These are phyloP conservation scores for Babylonia areolata DNA, from an alignment of 1,140 invertebrate genomes.

Conservation along the genomic window DNA sequence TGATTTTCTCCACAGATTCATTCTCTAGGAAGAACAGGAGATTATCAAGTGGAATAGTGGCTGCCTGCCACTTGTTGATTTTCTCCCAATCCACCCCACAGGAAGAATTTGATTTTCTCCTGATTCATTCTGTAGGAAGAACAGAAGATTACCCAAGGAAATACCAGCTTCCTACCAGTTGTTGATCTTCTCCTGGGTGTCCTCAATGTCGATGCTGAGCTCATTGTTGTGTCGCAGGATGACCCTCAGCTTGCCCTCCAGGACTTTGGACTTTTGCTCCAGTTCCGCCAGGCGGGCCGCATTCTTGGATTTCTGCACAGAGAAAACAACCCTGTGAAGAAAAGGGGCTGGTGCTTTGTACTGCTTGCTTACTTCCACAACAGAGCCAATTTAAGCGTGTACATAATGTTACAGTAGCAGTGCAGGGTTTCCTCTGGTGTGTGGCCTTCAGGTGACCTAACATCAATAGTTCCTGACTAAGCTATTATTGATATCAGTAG, in stretches of 20 bases:
- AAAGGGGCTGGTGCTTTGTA: too few relatives aligned
- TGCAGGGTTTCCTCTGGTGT: too few relatives aligned
- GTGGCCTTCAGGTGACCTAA: too few relatives aligned
- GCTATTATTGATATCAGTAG: too few relatives aligned
- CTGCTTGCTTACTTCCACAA: too few relatives aligned
- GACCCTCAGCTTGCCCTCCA: slow-evolving; percentile 52
- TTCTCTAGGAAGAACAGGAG: too few relatives aligned
- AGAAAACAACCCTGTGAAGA: background rate
- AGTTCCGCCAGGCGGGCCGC: slow-evolving; percentile 50
- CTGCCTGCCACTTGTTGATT: slow-evolving; percentile 15
- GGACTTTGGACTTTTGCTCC: slow-evolving; percentile 43
- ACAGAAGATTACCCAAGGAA: too few relatives aligned
- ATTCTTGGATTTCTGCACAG: slow-evolving; percentile 59
- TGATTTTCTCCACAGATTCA: slow-evolving; percentile 53
- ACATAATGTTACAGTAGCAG: too few relatives aligned
- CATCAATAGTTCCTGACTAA: too few relatives aligned
- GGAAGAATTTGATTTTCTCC: slow-evolving; percentile 49
- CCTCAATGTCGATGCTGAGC: slow-evolving; percentile 68
- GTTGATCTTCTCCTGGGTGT: slow-evolving; percentile 64
- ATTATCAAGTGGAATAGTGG: too few relatives aligned
- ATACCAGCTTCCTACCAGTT: slow-evolving; percentile 64
- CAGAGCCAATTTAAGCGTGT: too few relatives aligned
- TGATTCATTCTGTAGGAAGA: slow-evolving; percentile 48
- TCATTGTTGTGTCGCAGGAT: slow-evolving; percentile 62
- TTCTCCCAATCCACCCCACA: slow-evolving; percentile 49